These are phyloP conservation scores for Cervus canadensis DNA, from an alignment of 2,113 vertebrate genomes.

Conservation along the genomic window DNA sequence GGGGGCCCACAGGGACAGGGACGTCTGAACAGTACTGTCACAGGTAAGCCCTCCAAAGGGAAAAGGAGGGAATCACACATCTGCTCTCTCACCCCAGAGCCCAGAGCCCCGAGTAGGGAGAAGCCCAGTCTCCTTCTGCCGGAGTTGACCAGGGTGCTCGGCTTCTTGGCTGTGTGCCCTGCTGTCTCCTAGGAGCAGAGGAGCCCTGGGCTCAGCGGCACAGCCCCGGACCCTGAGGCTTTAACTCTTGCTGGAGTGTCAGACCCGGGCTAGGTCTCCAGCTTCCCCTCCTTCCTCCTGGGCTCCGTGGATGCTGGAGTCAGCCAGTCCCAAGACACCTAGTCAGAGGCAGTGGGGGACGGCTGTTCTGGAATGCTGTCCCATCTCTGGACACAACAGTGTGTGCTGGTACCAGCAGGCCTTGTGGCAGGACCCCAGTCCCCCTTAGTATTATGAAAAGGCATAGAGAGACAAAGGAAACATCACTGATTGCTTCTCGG, in stretches of 20 bases:
- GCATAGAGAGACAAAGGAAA: fast-evolving
- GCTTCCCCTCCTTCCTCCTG: neutral
- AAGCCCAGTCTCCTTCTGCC: neutral
- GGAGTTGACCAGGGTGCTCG: fast-evolving
- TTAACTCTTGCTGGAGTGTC: fast-evolving
- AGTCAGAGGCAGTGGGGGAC: neutral
- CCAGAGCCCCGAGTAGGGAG: neutral
- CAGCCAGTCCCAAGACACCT: neutral
- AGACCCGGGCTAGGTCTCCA: fast-evolving
- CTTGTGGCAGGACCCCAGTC: neutral
- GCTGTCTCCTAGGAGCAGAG: neutral
- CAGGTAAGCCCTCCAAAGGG: neutral
- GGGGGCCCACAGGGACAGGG: neutral
- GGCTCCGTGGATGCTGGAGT: neutral
- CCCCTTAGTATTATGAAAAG: neutral
- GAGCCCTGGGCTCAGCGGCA: neutral
- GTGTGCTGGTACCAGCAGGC: constrained; percentile 31
- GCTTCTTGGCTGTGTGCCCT: neutral
- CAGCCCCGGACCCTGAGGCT: no score
- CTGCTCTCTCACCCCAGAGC: neutral
- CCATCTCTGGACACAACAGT: neutral
- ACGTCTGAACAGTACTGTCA: neutral
- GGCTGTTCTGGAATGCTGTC: neutral
- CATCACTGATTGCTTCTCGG: neutral
- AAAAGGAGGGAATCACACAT: neutral